Evolutionary conservation across 2,888 invertebrate species (phyloP), one percentile per base, ranked within the genome.

Genomic region (Piscicola geometra): DNA sequence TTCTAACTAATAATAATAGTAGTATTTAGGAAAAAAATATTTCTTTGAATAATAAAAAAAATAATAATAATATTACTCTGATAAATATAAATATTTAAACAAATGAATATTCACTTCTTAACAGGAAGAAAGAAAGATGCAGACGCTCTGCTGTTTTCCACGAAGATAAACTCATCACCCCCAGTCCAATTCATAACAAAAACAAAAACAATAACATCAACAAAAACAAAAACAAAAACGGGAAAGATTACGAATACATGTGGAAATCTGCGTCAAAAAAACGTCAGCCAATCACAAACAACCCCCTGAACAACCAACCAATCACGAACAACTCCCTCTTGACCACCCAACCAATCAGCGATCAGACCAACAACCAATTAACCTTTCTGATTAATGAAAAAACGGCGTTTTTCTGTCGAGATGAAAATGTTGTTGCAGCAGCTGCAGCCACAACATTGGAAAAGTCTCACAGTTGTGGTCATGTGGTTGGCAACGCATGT

Each of bases 261-360:
- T 56, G 60, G 60, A 56, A 56, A 21, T 56, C 60, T 15, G 60
- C 60, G 25, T 56, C 60, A 21, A 56, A 9, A 9, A 56, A 56
- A 56, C 60, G 60, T 21, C 60, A 56, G 60, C 60, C 60, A 25
- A 56, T 56, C 60, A 56, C 60, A 56, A 56, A n/a, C 60, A 56
- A 56, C 25, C 60, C 60, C 25, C 25, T 56, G 12, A 56, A 56
- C 60, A 56, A 56, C 60, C 60, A 5, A n/a, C 60, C 9, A 25
- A 9, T n/a, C 5, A 25, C 25, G 3, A 41, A 41, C 41, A 41
- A 41, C n/a, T n/a, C n/a, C n/a, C 21, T 47, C 9, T 15, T 15
- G 25, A 56, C 9, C 21, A 21, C 21, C 25, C 60, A 56, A 25
- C 21, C 25, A 56, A 25, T 18, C 60, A 56, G 25, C 60, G 25